Percentiles rank a stretch among this genome's conserved stretches.
These are phyloP conservation scores for Trachurus trachurus DNA, from an alignment of 2,797 vertebrate genomes.

Conservation along the genomic window DNA sequence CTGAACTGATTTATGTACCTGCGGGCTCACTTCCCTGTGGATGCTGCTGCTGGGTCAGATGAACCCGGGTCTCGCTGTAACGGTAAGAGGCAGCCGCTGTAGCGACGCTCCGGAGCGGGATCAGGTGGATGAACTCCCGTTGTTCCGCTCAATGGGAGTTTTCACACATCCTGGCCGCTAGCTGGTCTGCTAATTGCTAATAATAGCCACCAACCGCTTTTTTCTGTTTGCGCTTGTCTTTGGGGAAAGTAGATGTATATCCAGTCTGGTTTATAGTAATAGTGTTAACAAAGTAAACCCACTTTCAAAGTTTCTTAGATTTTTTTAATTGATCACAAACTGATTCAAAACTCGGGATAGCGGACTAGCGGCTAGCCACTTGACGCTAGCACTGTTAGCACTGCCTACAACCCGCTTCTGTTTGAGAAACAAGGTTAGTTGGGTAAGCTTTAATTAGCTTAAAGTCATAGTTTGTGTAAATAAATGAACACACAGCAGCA, in stretches of 20 bases:
- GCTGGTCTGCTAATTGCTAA: constrained; percentile 68
- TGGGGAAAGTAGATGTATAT: rapidly evolving
- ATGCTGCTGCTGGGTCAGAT: constrained; percentile 12
- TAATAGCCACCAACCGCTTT: neutral
- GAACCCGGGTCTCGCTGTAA: constrained; percentile 19
- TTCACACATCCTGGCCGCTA: constrained; percentile 60
- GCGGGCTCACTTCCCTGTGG: neutral
- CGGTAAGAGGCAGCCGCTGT: constrained; percentile 70
- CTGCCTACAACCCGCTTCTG: constrained; percentile 24
- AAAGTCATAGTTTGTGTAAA: neutral
- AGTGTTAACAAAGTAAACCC: rapidly evolving
- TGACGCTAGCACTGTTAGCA: constrained; percentile 65
- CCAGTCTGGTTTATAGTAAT: neutral
- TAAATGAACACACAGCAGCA: neutral
- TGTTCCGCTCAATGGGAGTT: constrained; percentile 76
- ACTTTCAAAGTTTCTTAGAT: rapidly evolving
- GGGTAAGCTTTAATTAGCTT: constrained; percentile 37
- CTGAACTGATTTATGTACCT: constrained; percentile 14
- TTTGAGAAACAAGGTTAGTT: constrained; percentile 49
- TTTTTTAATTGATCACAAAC: neutral
- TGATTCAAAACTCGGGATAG: neutral
- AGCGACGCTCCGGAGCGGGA: constrained; percentile 55
- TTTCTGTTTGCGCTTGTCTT: neutral
- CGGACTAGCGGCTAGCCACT: constrained; percentile 62
- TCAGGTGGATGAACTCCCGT: constrained; percentile 82